Base-by-base conservation (phyloP, 1,140 invertebrate genomes). In the Zaprionus taronus region DNA sequence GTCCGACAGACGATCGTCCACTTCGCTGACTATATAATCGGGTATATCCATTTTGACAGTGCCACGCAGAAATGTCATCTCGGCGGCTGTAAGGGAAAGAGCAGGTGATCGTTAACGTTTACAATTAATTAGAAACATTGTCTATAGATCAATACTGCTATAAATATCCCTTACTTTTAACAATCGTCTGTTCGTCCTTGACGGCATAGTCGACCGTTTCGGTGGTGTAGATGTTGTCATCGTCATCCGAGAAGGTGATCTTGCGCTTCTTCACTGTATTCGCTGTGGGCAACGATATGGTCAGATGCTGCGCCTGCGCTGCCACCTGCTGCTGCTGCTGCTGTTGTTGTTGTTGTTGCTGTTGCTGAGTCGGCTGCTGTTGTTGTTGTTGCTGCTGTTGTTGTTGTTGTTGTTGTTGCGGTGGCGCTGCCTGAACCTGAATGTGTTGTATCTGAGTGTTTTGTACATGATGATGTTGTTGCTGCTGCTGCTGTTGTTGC, bases 31-130 rank as follows among this genome's bases (percentile, higher is more conserved):
- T 41, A 92, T 92, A 66, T 92, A 92, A 49, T 92, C 91, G 49
- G 91, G 91, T 75, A 92, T 92, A 67, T 92, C 91, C 91, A 92
- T 92, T 79, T 92, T 92, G 5, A 92, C 90, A 38, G 91, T 61
- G 26, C 83, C 83, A 9, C 92, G 87, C 57, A 92, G 63, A 65
- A 92, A 92, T 20, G 92, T 87, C 90, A 92, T 92, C 34, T 92
- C 91, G 36, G 90, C 72, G 63, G 90, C 91, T 92, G 44, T n/a
- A 76, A 78, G 9, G 53, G 9, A 31, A 67, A 26, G 7, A 38
- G 14, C 4, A 20, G 34, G 12, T 28, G 41, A 49, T 63, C 7
- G 26, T 38, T 26, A 26, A 36, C 9, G 12, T 9, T 22, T 14
- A 22, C 3, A 22, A 7, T 22, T 66, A 49, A 20, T 11, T 49